A percentile compares a stretch with the other conserved stretches of the same genome.
Evolutionary conservation across 2,888 invertebrate genomes (phyloP).

Genomic region (Tenthredo distinguenda): DNA sequence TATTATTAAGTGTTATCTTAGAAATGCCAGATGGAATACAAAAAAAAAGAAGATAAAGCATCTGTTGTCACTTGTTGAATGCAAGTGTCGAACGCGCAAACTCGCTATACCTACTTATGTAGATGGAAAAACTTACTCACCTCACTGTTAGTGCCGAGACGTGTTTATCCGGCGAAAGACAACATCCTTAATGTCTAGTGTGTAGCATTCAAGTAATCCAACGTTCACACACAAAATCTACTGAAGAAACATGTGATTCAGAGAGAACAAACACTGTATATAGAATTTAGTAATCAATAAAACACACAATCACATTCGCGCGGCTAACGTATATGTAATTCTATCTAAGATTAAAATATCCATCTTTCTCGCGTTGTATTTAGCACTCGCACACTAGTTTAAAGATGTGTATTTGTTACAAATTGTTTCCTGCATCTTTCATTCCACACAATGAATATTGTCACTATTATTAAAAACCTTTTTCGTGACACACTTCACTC

Average conservation of each 20-base stretch:
- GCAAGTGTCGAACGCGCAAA: not conserved
- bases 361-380: not conserved
- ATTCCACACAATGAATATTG: not conserved
- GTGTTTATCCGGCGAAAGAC: conserved; percentile 60
- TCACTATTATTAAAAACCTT: not conserved
- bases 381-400: not conserved
- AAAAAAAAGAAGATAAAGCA: not conserved
- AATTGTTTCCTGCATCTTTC: not conserved
- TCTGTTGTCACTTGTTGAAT: not conserved
- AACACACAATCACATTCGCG: conserved; percentile 9
- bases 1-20: not conserved
- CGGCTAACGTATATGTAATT: not conserved
- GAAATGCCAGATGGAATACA: not conserved
- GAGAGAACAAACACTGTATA: conserved; percentile 21
- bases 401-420: not conserved
- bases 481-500: conserved; percentile 31
- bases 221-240: conserved; percentile 61
- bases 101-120: not conserved
- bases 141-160: conserved; percentile 58
- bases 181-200: conserved; percentile 53
- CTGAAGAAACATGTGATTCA: conserved; percentile 60
- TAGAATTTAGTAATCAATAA: not conserved
- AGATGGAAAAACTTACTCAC: conserved; percentile 8
- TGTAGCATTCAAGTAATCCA: conserved; percentile 70
- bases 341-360: not conserved